Conservation (phyloP, 2,888 invertebrate species). For the Eulithis testata region DNA sequence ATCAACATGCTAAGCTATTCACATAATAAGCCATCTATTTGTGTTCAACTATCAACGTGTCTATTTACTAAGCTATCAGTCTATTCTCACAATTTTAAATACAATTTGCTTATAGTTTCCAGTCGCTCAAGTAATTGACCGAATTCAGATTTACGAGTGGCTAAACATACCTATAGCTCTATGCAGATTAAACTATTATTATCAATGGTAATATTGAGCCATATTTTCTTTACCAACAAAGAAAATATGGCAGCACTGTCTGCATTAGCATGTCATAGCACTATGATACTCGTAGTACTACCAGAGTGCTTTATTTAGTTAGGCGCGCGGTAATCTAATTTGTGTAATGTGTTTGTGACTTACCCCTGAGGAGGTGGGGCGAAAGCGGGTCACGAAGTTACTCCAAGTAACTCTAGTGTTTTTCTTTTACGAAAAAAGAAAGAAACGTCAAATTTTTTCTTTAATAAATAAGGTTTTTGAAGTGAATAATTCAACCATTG, state of each 20-base stretch:
- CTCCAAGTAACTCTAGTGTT: neutral
- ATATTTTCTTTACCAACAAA: neutral
- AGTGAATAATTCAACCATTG: too few species aligned
- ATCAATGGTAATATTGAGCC: neutral
- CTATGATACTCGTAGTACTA: conserved; percentile 6
- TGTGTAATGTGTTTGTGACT: conserved; percentile 60
- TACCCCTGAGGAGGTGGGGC: conserved; percentile 28
- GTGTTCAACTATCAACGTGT: too few species aligned
- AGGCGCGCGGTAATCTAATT: conserved; percentile 59
- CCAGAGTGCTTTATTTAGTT: conserved; percentile 43
- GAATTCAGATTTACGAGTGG: too few species aligned
- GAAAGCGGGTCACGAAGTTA: conserved; percentile 6
- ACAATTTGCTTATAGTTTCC: too few species aligned
- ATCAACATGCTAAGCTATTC: too few species aligned
- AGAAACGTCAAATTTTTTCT: neutral
- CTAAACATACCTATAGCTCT: too few species aligned
- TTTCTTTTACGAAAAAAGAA: neutral
- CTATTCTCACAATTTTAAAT: too few species aligned
- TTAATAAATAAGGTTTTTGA: too few species aligned
- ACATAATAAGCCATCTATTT: too few species aligned
- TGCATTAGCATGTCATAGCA: conserved; percentile 1
- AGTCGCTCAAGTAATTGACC: too few species aligned
- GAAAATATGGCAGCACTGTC: neutral
- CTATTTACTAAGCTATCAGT: too few species aligned
- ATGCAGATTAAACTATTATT: too few species aligned